A percentile compares a stretch with the other conserved stretches of the same genome.
Conservation (phyloP, 35 echinoderm and acorn worm species). For the Apostichopus parvimensis region DNA sequence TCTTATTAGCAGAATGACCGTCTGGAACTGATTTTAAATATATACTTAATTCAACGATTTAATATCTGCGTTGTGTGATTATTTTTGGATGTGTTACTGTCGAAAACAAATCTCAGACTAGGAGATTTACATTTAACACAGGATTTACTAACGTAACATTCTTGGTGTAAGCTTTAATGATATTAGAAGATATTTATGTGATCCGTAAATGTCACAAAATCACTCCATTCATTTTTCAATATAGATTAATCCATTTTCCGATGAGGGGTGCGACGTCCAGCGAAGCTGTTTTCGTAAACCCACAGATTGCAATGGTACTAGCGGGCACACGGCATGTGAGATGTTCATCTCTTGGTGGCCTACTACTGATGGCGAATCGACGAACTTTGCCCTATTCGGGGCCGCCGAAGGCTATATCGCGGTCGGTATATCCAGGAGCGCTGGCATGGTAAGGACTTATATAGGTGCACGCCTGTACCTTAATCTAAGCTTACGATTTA, state of each 20-base stretch:
- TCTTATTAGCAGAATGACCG: no score
- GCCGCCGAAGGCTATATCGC: constrained; percentile 11
- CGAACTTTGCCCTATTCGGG: constrained; percentile 42
- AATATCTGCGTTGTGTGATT: no score
- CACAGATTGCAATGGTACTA: constrained; percentile 13
- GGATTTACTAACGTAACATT: no score
- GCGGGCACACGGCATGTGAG: neutral
- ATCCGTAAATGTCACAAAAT: neutral
- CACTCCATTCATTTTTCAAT: neutral
- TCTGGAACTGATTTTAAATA: no score
- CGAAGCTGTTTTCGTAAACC: constrained; percentile 28
- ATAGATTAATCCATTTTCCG: constrained; percentile 14
- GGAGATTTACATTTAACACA: no score
- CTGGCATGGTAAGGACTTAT: constrained; percentile 22
- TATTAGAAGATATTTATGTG: neutral
- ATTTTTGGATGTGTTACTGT: no score
- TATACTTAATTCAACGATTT: no score
- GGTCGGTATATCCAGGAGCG: constrained; percentile 1
- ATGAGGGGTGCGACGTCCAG: neutral
- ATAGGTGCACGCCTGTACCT: no score
- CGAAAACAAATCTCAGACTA: no score
- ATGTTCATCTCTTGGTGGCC: constrained; percentile 48
- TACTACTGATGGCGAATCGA: neutral
- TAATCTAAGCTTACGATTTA: no score
- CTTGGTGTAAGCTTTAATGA: neutral